These are phyloP conservation scores for Vanessa cardui DNA, from an alignment of 2,888 invertebrate genomes.

Conservation along the genomic window DNA sequence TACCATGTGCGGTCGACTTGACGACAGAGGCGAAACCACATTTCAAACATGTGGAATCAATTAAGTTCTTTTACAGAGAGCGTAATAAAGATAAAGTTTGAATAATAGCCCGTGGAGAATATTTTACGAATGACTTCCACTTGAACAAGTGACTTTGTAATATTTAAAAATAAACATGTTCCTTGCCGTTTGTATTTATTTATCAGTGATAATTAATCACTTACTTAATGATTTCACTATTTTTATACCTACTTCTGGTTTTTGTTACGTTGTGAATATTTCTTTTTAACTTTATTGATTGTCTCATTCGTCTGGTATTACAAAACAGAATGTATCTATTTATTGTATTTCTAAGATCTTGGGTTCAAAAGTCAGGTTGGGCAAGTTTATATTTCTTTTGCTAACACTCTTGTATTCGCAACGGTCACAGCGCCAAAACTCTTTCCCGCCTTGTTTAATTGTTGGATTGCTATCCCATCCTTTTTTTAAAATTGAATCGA, in stretches of 20 bases:
- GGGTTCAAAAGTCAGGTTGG: no score
- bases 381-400: no score
- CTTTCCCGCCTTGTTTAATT: no score
- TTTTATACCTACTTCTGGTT: neutral
- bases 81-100: constrained; percentile 75
- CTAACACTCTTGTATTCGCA: no score
- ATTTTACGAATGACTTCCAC: constrained; percentile 74
- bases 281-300: neutral
- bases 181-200: constrained; percentile 5
- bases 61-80: constrained; percentile 75
- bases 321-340: no score
- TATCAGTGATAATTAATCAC: constrained; percentile 8
- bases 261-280: no score
- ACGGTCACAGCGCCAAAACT: no score
- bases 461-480: no score
- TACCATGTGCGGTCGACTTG: constrained; percentile 58
- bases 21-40: constrained; percentile 62
- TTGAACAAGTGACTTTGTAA: constrained; percentile 63
- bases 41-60: constrained; percentile 76
- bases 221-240: constrained; percentile 2
- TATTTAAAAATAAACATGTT: constrained; percentile 31
- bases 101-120: constrained; percentile 76
- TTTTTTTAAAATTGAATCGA: no score
- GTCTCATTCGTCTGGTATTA: neutral
- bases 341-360: no score